Evolutionary conservation across 1,140 invertebrate species (phyloP), one percentile per base, ranked within the genome.

Genomic region (Bombyx mandarina): DNA sequence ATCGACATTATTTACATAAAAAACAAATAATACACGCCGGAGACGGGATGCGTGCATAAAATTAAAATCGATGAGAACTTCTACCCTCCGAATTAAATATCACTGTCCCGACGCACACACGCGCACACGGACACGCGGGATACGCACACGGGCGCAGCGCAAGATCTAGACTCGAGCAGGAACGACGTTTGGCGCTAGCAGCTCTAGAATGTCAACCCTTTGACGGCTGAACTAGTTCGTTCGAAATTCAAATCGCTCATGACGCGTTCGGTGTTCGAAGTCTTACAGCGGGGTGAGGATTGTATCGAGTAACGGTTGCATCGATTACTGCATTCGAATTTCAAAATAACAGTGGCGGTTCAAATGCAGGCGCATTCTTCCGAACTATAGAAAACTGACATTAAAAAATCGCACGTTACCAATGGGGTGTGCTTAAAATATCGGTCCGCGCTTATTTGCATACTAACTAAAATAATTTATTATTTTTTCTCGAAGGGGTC

Each of bases 401-500:
- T 51, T 51, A 73, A 71, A 81, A 79, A 77, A 74, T 64, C 61
- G 66, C 71, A 62, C 65, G 68, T 69, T 71, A 62, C 71, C 74
- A 67, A 77, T 84, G 78, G 82, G 82, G 82, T 85, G 82, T 82
- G 73, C 74, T 79, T 82, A 82, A 84, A 84, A 86, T 83, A 83
- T 86, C 80, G 77, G 77, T 64, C 74, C 72, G 65, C 66, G 68
- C 79, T 82, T 82, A 86, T 86, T 86, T 86, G 82, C 82, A 86
- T 86, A 86, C 81, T 86, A 84, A 86, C 82, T 86, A 86, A 86
- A 86, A 86, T 86, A 86, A 86, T 84, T 84, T 86, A 86, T 86
- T 86, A 86, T 86, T 82, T 86, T 86, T 86, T 79, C 74, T 68
- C 74, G 69, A 71, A 83, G 81, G 82, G 82, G 75, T 68, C 69